Base-by-base conservation (phyloP, 2,888 invertebrate genomes). In the Halictus quadricinctus region DNA sequence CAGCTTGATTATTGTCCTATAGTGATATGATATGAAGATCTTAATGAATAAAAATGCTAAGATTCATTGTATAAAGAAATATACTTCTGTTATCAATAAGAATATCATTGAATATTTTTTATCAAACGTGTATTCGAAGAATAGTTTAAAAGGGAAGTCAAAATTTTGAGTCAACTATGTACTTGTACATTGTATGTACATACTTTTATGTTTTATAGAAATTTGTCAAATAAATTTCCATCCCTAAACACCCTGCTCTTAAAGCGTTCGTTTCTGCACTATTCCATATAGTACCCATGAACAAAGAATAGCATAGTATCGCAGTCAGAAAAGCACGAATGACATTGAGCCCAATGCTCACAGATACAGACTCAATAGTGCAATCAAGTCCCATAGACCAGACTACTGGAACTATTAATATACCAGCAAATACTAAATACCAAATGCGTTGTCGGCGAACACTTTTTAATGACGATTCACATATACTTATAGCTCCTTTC, bases 241-340 rank as follows among this genome's bases (percentile, higher is more conserved):
- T 96, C 1, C 96, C 96, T 79, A 96, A 95, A 91, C 97, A 96
- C 12, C 97, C 97, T n/a, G 98, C 97, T 90, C 97, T 95, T 25
- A 98, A 95, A 69, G 97, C 97, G 94, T 98, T 97, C 89, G 95
- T 95, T 94, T 98, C 98, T 87, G 98, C 97, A 88, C 96, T 96
- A 93, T 97, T 97, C 98, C 98, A 98, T 87, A 98, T 93, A 0
- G 97, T 96, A 54, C 97, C 97, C 98, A 98, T 98, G 88, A 97
- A 95, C 29, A 97, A 88, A 86, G 96, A 96, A 92, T 97, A 98
- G 77, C 97, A 95, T 89, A 97, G 95, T 41, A 97, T 91, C 18
- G 96, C 96, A 41, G 96, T 97, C 74, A 97, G 93, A 12, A 97
- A 89, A 73, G 97, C 95, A 92, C 96, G 96, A 0, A 96, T 91